A percentile compares a stretch with the other conserved stretches of the same genome.
phyloP scores from a whole-genome alignment of 2,888 invertebrate species.

The Eupithecia subfuscata region DNA sequence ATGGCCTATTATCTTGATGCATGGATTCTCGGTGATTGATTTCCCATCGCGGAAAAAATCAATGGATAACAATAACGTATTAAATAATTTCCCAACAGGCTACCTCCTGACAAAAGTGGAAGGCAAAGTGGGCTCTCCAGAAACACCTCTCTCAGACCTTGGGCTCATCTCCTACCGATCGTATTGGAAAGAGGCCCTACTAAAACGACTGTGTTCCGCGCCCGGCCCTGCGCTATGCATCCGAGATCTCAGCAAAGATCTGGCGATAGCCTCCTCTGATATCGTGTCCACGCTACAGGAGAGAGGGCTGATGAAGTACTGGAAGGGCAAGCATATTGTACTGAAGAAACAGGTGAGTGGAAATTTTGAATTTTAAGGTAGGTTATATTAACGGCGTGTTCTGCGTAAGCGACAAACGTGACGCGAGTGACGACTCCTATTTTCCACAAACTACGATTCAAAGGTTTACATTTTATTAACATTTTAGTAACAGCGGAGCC shows the following conservation, averaged over 20 bases:
- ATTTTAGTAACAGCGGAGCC: too few relatives aligned
- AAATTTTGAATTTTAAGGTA: not conserved
- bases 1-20: not conserved
- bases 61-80: not conserved
- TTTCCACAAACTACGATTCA: not conserved
- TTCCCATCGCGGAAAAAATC: not conserved
- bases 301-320: constrained; percentile 98
- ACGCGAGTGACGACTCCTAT: too few relatives aligned
- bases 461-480: not conserved
- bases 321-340: constrained; percentile 99
- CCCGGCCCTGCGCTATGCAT: constrained; percentile 95
- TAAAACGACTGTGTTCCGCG: constrained; percentile 95
- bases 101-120: constrained; percentile 98
- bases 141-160: constrained; percentile 98
- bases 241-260: constrained; percentile 93
- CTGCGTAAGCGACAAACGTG: too few relatives aligned
- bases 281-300: constrained; percentile 98
- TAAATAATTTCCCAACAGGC: constrained; percentile 83
- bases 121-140: constrained; percentile 99
- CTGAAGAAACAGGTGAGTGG: constrained; percentile 93
- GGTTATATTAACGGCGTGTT: too few relatives aligned
- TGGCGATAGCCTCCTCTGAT: constrained; percentile 98
- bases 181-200: constrained; percentile 98
- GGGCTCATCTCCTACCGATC: constrained; percentile 98
- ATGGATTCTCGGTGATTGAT: not conserved